These are phyloP conservation scores for Chromoteleia sp. DNA, from an alignment of 2,888 invertebrate genomes.

Conservation along the genomic window DNA sequence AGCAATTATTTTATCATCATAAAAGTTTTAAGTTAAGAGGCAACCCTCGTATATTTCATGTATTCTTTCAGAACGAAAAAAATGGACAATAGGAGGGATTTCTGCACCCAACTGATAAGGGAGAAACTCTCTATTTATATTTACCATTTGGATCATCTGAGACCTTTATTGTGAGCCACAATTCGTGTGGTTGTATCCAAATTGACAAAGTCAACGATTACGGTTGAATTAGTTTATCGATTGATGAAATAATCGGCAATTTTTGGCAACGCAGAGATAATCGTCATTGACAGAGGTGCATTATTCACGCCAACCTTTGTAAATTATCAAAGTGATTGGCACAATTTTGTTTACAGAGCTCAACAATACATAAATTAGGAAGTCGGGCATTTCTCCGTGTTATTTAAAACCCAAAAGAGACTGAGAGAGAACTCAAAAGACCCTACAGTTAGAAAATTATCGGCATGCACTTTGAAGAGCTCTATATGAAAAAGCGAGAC, in stretches of 20 bases:
- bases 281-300: not conserved
- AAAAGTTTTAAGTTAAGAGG: too few relatives aligned
- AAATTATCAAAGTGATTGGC: slow-evolving; percentile 32
- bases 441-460: slow-evolving; percentile 35
- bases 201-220: not conserved
- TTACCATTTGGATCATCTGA: slow-evolving; percentile 16
- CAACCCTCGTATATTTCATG: too few relatives aligned
- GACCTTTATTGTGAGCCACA: not conserved
- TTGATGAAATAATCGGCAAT: not conserved
- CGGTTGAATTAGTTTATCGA: not conserved
- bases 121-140: not conserved
- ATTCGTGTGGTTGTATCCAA: not conserved
- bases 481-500: slow-evolving; percentile 18
- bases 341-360: slow-evolving; percentile 10
- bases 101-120: too few relatives aligned
- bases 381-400: slow-evolving; percentile 1
- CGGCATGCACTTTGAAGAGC: too few relatives aligned
- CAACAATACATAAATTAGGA: slow-evolving; percentile 52
- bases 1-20: too few relatives aligned
- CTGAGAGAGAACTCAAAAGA: slow-evolving; percentile 22
- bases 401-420: slow-evolving; percentile 7
- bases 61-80: too few relatives aligned
- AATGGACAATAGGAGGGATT: not conserved
- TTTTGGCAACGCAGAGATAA: not conserved
- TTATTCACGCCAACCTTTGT: not conserved